These are phyloP conservation scores for Enteromius unitaeniatus DNA, from an alignment of 2,797 vertebrate species.

Conservation along the genomic window DNA sequence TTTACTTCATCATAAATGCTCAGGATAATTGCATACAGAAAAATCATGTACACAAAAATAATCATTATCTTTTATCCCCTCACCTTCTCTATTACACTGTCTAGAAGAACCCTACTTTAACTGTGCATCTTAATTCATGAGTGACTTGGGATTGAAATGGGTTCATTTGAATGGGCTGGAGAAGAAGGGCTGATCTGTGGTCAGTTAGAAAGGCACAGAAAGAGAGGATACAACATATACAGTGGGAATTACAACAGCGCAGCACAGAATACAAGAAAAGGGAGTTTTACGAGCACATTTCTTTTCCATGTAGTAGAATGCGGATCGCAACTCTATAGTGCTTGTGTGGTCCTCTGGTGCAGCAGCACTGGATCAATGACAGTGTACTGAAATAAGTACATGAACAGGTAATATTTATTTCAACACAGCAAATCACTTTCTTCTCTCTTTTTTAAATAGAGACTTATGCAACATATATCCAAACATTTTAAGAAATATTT, in stretches of 20 bases:
- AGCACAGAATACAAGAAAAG: neutral
- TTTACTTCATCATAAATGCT: conserved; percentile 28
- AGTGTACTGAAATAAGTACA: neutral
- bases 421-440: neutral
- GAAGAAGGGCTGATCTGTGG: conserved; percentile 6
- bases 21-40: conserved; percentile 6
- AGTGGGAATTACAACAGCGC: neutral
- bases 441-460: neutral
- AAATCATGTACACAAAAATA: conserved; percentile 4
- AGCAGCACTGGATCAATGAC: neutral
- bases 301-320: conserved; percentile 12
- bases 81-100: neutral
- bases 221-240: conserved; percentile 2
- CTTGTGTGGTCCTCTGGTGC: neutral
- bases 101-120: neutral
- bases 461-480: neutral
- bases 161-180: conserved; percentile 15
- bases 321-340: neutral
- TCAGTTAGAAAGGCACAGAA: conserved; percentile 42
- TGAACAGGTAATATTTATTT: neutral
- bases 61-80: neutral
- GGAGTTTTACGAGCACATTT: neutral
- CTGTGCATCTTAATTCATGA: conserved; percentile 14
- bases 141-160: conserved; percentile 6
- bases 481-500: neutral